Conservation (phyloP, 2,888 invertebrate species). For the Apamea anceps region DNA sequence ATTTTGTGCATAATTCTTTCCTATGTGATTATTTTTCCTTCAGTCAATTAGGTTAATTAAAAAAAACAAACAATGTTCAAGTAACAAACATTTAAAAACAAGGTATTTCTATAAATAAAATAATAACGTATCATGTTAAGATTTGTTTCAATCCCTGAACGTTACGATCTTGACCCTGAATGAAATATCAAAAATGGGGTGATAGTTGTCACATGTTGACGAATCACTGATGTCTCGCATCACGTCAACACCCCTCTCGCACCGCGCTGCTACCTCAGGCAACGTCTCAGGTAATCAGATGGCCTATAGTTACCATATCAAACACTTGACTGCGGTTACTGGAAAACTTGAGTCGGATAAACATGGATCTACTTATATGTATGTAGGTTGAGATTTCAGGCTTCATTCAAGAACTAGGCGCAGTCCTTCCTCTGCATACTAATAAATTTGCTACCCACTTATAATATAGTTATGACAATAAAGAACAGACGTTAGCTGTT, state of each 20-base stretch:
- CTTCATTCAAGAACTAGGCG: neutral
- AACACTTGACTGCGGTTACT: neutral
- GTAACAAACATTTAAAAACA: neutral
- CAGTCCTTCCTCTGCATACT: neutral
- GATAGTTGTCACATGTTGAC: no score
- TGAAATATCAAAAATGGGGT: neutral
- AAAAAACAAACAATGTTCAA: neutral
- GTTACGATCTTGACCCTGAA: neutral
- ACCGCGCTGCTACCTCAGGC: no score
- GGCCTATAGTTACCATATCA: neutral
- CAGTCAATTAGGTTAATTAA: slow-evolving; percentile 7
- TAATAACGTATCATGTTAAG: neutral
- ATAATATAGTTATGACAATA: neutral
- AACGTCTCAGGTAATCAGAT: no score
- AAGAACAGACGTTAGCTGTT: neutral
- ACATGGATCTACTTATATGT: neutral
- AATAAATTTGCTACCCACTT: no score
- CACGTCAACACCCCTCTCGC: no score
- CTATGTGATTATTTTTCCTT: neutral
- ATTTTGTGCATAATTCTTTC: slow-evolving; percentile 12
- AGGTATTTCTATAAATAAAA: slow-evolving; percentile 6
- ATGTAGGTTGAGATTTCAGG: neutral
- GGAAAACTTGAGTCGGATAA: neutral
- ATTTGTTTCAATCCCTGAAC: slow-evolving; percentile 19
- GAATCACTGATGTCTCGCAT: no score